Evolutionary conservation across 2,888 invertebrate genomes (phyloP), one percentile per base, ranked within the genome.

Genomic region (Lissocephala sabroskyi): DNA sequence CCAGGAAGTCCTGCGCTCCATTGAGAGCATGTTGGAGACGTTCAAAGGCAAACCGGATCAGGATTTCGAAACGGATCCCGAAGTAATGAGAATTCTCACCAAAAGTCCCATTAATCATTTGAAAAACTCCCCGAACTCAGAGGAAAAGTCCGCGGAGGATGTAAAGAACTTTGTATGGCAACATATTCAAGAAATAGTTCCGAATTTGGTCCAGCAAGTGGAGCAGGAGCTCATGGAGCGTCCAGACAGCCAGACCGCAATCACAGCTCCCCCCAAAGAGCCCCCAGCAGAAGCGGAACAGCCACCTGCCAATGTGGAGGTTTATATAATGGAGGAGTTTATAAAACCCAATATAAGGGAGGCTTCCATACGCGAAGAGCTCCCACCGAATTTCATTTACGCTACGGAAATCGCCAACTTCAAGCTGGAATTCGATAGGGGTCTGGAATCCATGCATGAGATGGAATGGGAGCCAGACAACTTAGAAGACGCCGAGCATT

Each of bases 161-260:
- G 79, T 85, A 0, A 82, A 79, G 51, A 81, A 71, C 48, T 85
- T 85, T 58, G 82, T 85, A 1, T 82, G 84, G 77, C 82, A 84
- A 35, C 84, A 85, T 30, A 85, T 85, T 41, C 85, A 85, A 42
- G 85, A 85, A 13, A 83, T 85, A 46, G 79, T 81, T 7, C 85
- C 85, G 0, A 83, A 84, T 54, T 56, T 85, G 6, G 85, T 85
- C 2, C 82, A 82, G 19, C 84, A 84, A 50, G 84, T 85, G 0
- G 83, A 83, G 41, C 79, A 79, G 32, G 85, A 85, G 32, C 62
- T 85, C 0, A 68, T 77, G 60, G 81, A 78, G 26, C 65, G 56
- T 1, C 39, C 47, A 1, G 62, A 52, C 3, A 28, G 49, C 1
- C 45, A 16, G 1, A 3, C 36, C 10, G 7, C 16, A 9, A 23